Base-by-base conservation (phyloP, 2,888 invertebrate species). In the Eledona agricola region DNA sequence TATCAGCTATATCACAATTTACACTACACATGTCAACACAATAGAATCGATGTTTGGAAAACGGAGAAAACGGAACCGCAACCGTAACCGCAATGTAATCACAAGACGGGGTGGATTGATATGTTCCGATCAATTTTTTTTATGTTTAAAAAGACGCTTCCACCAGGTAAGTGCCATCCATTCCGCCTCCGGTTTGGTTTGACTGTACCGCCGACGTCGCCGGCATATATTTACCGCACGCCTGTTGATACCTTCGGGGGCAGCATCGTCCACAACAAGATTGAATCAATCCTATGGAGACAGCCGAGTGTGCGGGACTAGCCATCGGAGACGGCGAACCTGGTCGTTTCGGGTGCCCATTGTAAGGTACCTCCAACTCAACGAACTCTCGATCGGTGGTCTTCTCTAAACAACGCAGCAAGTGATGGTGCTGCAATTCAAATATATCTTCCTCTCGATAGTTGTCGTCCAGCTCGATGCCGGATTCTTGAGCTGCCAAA, bases 331-430 rank as follows among this genome's bases (percentile, higher is more conserved):
- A 92, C 29, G 92, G 92, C 32, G 92, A 91, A 5, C 92, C 92
- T 1, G 94, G 93, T 73, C 95, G 83, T 79, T 93, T 95, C 37
- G 91, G 93, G 64, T 93, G 93, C 9, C 95, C 95, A 78, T 96
- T 96, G 80, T 86, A 95, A 11, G 95, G 92, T 72, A 91, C 89
- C 76, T 96, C 96, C 82, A 96, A 85, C 80, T 96, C 96, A 63
- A 96, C 92, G 80, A 96, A 96, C 79, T 96, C 96, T 49, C 96
- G 90, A 78, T 97, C 96, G 81, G 99, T 99, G 51, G 99, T 97
- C 77, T 96, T 94, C 78, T 99, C 99, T 70, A 99, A 83, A 78
- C 99, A 99, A 66, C 96, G 86, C 55, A 99, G 83, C 53, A 99
- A 83, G 79, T 99, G 99, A 78, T 99, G 99, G 79, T 99, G 98